These are phyloP conservation scores for Porites australiensis DNA, from an alignment of 64 coral and sea anemone genomes.

Conservation along the genomic window DNA sequence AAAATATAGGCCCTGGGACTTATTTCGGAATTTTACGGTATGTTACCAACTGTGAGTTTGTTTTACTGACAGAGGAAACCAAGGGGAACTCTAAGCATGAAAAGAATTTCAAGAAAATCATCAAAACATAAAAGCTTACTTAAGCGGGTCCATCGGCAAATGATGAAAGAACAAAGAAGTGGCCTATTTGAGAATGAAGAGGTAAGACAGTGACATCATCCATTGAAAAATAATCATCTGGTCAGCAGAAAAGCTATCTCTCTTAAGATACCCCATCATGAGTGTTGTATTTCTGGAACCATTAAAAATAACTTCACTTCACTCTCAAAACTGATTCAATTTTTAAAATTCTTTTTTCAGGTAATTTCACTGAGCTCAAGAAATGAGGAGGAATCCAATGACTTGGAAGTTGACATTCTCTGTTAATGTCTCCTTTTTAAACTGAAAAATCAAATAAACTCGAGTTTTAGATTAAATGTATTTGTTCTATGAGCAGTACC, in stretches of 20 bases:
- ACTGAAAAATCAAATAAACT: slow-evolving; percentile 25
- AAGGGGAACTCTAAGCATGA: slow-evolving; percentile 71
- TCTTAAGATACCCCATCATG: no score
- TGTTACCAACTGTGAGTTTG: neutral
- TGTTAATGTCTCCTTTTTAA: slow-evolving; percentile 43
- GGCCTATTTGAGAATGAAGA: slow-evolving; percentile 96
- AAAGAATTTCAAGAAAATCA: slow-evolving; percentile 84
- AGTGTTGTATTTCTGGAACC: no score
- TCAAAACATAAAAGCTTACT: slow-evolving; percentile 90
- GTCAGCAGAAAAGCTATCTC: no score
- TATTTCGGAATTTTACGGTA: no score
- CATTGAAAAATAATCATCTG: no score
- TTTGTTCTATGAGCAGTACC: neutral
- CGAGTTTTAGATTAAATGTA: neutral
- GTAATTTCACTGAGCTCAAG: slow-evolving; percentile 64
- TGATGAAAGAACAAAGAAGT: slow-evolving; percentile 94
- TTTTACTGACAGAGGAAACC: slow-evolving; percentile 69
- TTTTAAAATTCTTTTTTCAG: slow-evolving; percentile 8
- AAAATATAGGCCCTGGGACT: no score
- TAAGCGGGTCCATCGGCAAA: slow-evolving; percentile 87
- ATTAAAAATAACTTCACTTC: neutral
- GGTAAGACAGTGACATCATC: slow-evolving; percentile 19
- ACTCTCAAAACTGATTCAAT: no score
- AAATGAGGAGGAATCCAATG: slow-evolving; percentile 58
- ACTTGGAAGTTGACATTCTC: slow-evolving; percentile 66